A percentile compares a stretch with the other conserved stretches of the same genome.
These are phyloP conservation scores for Enteromius trimaculatus DNA, from an alignment of 2,797 vertebrate genomes.

Conservation along the genomic window DNA sequence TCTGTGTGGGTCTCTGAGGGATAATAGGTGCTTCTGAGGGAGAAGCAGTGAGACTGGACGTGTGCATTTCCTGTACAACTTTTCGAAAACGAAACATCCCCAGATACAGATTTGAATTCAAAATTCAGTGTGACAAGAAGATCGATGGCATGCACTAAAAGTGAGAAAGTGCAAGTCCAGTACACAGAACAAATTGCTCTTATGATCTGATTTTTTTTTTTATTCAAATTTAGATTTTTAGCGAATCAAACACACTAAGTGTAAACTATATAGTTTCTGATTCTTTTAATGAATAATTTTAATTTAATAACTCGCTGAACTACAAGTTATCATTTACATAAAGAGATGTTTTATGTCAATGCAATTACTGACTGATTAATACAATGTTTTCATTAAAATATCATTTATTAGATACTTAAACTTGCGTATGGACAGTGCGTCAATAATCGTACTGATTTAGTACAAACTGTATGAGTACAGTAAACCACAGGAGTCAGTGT, in stretches of 20 bases:
- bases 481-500: neutral
- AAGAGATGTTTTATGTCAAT: neutral
- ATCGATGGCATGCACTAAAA: neutral
- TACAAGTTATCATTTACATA: neutral
- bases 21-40: slow-evolving; percentile 41
- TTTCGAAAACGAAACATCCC: neutral
- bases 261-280: neutral
- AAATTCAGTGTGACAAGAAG: neutral
- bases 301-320: neutral
- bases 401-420: neutral
- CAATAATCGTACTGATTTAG: neutral
- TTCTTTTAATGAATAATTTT: neutral
- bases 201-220: neutral
- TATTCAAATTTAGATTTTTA: too few relatives aligned
- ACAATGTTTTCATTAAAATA: neutral
- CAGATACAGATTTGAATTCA: neutral
- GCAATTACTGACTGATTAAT: neutral
- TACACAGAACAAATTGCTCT: neutral
- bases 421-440: neutral
- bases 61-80: neutral
- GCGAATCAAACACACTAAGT: neutral
- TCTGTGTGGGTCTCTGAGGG: slow-evolving; percentile 53
- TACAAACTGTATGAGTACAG: neutral
- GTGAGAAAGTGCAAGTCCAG: neutral
- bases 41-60: neutral